Percentiles rank a stretch among this genome's conserved stretches.
These are phyloP conservation scores for Oreotrochilus melanogaster DNA, from an alignment of 2,113 vertebrate genomes.

Conservation along the genomic window DNA sequence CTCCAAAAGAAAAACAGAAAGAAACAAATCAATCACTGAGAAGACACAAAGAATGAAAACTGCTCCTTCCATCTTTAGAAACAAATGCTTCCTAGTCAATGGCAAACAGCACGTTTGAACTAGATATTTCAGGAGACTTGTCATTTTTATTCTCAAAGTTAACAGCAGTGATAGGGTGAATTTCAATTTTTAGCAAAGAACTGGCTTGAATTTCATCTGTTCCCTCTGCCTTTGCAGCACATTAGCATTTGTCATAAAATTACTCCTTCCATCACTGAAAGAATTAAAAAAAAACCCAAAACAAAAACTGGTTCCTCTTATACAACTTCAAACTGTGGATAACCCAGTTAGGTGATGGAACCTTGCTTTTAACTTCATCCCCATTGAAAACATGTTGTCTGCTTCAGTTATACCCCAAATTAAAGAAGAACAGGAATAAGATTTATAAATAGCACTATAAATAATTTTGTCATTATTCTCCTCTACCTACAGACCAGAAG, in stretches of 20 bases:
- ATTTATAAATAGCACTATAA: neutral
- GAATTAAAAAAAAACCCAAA: neutral
- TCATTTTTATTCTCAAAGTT: conserved; percentile 30
- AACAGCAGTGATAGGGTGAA: conserved; percentile 8
- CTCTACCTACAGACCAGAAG: neutral
- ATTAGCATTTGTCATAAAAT: conserved; percentile 25
- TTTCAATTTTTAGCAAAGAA: conserved; percentile 35
- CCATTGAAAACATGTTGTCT: neutral
- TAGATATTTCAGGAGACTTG: conserved; percentile 54
- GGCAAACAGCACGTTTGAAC: conserved; percentile 36
- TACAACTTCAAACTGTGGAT: neutral
- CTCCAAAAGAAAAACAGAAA: conserved; percentile 15
- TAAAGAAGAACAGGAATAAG: neutral
- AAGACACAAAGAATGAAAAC: conserved; percentile 37
- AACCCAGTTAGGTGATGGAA: neutral
- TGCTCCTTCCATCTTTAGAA: conserved; percentile 31
- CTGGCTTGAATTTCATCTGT: conserved; percentile 37
- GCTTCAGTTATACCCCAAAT: neutral
- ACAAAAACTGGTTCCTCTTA: neutral
- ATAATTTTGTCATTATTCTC: neutral
- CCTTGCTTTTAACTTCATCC: neutral
- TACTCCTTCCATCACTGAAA: neutral
- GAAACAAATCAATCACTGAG: conserved; percentile 59
- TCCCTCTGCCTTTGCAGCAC: conserved; percentile 30
- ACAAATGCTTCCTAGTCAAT: neutral